Evolutionary conservation across 2,113 vertebrate genomes (phyloP), one percentile per base, ranked within the genome.

Genomic region (Salvelinus namaycush): DNA sequence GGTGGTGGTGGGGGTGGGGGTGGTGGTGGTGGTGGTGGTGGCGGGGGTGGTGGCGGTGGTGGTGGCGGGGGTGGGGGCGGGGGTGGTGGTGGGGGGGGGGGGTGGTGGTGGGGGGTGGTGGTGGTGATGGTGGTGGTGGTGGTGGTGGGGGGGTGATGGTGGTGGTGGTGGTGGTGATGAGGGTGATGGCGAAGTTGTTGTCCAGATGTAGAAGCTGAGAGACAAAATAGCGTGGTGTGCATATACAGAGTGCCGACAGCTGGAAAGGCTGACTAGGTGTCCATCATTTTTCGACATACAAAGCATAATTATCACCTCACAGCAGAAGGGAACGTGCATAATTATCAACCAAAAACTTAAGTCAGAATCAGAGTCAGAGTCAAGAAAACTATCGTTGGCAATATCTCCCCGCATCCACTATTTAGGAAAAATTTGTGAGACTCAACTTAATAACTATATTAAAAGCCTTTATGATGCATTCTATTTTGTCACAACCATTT

Each of bases 361-460:
- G 27, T 29, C 13, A 72, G 71, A 78, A 16, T 69, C 48, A 29
- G 13, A 59, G 4, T 44, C 39, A 44, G 39, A 20, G 34, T 44
- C 6, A 18, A n/a, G 7, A 7, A 69, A 69, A 44, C 20, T n/a
- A 27, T 14, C 5, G 5, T 3, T 62, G 69, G 79, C 74, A 39
- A n/a, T 20, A 31, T 76, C 69, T 71, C 70, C 13, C 14, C 20
- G 20, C 49, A 70, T 34, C 20, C 44, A 27, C 66, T 20, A 54
- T 48, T 79, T 79, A 24, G 57, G 57, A 62, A 85, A 90, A 88
- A 44, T 11, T 0, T 9, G 39, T 44, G 9, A 2, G 39, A 44
- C 39, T 44, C 39, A 44, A 11, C 83, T 87, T 86, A 90, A 88
- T 87, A 90, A 88, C 88, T 80, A 86, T 83, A 84, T 80, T 90